Evolutionary conservation across 2,888 invertebrate species (phyloP).

Genomic region (Pecten maximus): DNA sequence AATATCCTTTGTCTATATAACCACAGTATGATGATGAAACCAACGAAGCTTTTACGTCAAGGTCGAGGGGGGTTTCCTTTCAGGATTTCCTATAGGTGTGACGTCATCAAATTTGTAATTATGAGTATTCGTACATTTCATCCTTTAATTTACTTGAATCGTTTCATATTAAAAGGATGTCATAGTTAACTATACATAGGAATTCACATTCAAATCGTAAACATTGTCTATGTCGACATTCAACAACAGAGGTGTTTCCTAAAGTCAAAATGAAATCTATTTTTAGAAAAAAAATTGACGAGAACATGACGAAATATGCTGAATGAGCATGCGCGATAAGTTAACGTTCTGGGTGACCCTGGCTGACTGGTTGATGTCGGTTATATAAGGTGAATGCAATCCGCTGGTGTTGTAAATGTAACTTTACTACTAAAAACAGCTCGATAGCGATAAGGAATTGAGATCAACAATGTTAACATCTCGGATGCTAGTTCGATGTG

Average conservation of each 20-base stretch:
- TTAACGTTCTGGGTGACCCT: not conserved
- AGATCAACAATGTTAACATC: not conserved
- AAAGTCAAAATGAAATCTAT: constrained; percentile 20
- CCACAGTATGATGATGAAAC: not conserved
- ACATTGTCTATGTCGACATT: not conserved
- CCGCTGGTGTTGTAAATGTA: too few relatives aligned
- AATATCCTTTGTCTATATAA: not conserved
- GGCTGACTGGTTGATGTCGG: not conserved
- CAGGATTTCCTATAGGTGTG: not conserved
- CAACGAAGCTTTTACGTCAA: not conserved
- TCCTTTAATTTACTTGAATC: not conserved
- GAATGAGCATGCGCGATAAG: not conserved
- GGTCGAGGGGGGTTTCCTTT: not conserved
- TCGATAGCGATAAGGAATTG: too few relatives aligned
- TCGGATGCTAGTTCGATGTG: constrained; percentile 5
- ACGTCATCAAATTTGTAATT: not conserved
- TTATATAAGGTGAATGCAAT: not conserved
- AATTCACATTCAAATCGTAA: not conserved
- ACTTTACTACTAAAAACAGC: not conserved
- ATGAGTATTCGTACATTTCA: not conserved
- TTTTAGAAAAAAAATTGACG: not conserved
- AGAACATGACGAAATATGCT: not conserved
- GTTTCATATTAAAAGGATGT: not conserved
- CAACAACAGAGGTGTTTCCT: not conserved
- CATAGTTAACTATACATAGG: not conserved